Percentiles rank a stretch among this genome's conserved stretches.
Evolutionary conservation across 2,113 vertebrate species (phyloP).

Genomic region (Holacanthus passer): DNA sequence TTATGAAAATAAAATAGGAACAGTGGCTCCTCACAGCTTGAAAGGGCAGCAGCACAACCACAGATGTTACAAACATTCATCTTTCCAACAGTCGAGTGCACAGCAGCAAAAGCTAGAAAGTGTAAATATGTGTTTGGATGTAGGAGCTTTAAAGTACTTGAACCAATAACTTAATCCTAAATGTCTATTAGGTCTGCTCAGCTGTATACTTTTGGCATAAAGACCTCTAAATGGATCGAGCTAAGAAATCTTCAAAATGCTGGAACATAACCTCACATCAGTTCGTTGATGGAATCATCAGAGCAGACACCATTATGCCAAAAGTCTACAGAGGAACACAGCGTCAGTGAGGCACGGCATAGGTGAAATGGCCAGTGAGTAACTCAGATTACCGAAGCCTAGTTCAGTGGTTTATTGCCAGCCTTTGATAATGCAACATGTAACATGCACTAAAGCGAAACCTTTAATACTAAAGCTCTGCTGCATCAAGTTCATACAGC

Average conservation of each 20-base stretch:
- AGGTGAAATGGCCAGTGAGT: background rate
- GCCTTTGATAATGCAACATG: background rate
- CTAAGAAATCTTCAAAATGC: background rate
- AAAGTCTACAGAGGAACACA: slow-evolving; percentile 1
- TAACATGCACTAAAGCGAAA: background rate
- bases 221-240: background rate
- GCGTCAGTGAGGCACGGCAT: slow-evolving; percentile 1
- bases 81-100: slow-evolving; percentile 14
- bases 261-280: background rate
- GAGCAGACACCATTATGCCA: background rate
- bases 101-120: slow-evolving; percentile 15
- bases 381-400: background rate
- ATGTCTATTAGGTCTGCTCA: background rate
- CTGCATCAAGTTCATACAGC: background rate
- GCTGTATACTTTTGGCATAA: background rate
- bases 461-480: background rate
- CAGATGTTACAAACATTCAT: slow-evolving; percentile 5
- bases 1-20: slow-evolving; percentile 27
- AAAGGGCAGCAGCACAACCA: slow-evolving; percentile 24
- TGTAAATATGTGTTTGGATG: slow-evolving; percentile 1
- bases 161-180: background rate
- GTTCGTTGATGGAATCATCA: background rate
- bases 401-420: background rate
- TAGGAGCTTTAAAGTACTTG: background rate
- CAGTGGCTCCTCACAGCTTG: slow-evolving; percentile 10